Evolutionary conservation across 2,113 vertebrate genomes (phyloP).

Genomic region (Phrynosoma blainvillii): DNA sequence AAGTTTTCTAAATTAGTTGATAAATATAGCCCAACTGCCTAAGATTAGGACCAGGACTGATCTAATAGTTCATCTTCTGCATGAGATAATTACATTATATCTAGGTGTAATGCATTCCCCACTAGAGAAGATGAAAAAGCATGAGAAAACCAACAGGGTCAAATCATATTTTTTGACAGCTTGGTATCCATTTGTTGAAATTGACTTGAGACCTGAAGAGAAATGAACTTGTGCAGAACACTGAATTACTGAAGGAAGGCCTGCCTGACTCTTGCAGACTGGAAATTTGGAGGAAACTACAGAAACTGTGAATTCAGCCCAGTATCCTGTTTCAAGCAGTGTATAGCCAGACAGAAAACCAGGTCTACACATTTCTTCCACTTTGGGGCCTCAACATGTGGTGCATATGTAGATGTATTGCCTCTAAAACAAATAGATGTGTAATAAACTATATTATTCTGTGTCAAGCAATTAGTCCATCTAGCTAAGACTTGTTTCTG

Average conservation of each 20-base stretch:
- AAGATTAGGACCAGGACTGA: not conserved
- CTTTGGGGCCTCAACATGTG: too few relatives aligned
- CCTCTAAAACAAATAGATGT: too few relatives aligned
- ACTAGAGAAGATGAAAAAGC: not conserved
- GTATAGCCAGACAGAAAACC: not conserved
- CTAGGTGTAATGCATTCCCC: not conserved
- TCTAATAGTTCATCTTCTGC: not conserved
- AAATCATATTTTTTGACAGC: slow-evolving; percentile 28
- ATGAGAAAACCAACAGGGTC: not conserved
- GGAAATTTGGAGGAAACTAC: slow-evolving; percentile 30
- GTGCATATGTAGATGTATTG: not conserved
- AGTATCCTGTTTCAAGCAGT: not conserved
- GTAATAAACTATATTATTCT: too few relatives aligned
- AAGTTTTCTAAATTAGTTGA: not conserved
- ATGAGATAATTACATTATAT: not conserved
- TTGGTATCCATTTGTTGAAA: slow-evolving; percentile 29
- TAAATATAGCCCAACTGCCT: not conserved
- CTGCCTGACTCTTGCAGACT: slow-evolving; percentile 1
- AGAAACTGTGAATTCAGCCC: not conserved
- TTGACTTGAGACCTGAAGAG: not conserved
- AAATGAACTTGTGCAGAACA: slow-evolving; percentile 37
- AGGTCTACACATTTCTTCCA: not conserved
- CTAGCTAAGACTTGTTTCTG: too few relatives aligned
- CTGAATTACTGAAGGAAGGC: not conserved
- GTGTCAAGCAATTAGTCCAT: too few relatives aligned